These are phyloP conservation scores for Tachysurus fulvidraco DNA, from an alignment of 2,113 vertebrate species.

Conservation along the genomic window DNA sequence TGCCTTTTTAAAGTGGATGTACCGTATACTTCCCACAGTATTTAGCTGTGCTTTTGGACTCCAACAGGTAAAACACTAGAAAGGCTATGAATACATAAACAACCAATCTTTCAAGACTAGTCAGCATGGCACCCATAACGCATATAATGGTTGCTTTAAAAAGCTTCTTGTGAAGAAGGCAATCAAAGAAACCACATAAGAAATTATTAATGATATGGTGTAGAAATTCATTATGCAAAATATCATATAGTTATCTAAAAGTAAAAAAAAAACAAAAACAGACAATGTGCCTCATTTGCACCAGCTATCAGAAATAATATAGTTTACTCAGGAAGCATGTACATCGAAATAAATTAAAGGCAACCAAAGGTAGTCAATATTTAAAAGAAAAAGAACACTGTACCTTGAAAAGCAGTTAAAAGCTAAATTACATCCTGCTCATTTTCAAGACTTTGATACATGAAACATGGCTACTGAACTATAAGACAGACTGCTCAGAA, in stretches of 20 bases:
- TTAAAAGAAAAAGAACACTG: neutral
- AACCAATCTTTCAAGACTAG: neutral
- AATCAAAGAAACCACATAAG: constrained; percentile 5
- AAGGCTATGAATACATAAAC: constrained; percentile 9
- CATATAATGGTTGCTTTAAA: neutral
- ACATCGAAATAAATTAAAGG: neutral
- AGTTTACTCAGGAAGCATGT: neutral
- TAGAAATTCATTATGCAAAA: neutral
- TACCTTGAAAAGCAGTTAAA: neutral
- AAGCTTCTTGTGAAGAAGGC: neutral
- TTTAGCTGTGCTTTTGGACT: constrained; percentile 9
- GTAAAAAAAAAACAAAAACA: constrained; percentile 8
- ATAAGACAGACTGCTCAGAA: neutral
- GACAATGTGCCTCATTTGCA: constrained; percentile 21
- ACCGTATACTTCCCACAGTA: neutral
- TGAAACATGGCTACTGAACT: neutral
- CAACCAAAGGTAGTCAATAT: neutral
- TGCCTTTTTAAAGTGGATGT: neutral
- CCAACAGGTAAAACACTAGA: neutral
- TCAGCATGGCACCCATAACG: neutral
- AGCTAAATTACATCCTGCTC: neutral
- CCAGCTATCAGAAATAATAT: neutral
- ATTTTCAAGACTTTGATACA: neutral
- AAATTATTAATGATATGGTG: neutral
- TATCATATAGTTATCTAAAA: constrained; percentile 12